phyloP scores from a whole-genome alignment of 2,113 vertebrate species.

The Elephas maximus region DNA sequence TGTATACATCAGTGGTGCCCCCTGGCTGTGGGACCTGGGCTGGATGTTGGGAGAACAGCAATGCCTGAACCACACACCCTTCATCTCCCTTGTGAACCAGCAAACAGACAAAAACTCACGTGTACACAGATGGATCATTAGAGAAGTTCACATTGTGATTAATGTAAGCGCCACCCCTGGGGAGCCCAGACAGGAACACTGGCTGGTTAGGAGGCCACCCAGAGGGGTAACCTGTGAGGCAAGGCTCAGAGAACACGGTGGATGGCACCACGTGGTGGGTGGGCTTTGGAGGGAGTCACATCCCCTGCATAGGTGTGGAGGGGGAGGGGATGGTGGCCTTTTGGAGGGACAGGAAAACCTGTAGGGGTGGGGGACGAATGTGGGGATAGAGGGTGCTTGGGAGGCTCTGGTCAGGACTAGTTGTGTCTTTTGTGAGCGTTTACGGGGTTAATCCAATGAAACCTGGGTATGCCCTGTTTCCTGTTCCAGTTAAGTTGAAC shows the following conservation, averaged over 20 bases:
- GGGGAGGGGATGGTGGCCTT: fast-evolving
- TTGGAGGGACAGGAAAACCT: not conserved
- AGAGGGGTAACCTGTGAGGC: not conserved
- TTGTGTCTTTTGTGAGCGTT: not conserved
- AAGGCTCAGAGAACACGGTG: fast-evolving
- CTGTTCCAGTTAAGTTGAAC: not conserved
- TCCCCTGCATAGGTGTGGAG: not conserved
- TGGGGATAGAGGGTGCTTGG: fast-evolving
- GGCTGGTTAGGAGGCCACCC: fast-evolving
- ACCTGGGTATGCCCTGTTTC: not conserved
- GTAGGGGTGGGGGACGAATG: too few species aligned
- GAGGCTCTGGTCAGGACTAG: fast-evolving
- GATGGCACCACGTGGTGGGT: not conserved
- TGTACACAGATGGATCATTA: not conserved
- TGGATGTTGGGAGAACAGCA: not conserved
- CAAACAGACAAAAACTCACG: not conserved
- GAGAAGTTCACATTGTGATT: not conserved
- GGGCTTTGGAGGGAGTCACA: not conserved
- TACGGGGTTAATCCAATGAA: not conserved
- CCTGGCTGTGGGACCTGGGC: not conserved
- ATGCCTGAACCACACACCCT: fast-evolving
- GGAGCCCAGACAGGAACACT: not conserved
- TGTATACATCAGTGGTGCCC: fast-evolving
- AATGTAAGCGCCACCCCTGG: fast-evolving
- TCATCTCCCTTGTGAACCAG: not conserved